Evolutionary conservation across 2,797 vertebrate genomes (phyloP), one percentile per base, ranked within the genome.

Genomic region (Enteromius paludinosus): DNA sequence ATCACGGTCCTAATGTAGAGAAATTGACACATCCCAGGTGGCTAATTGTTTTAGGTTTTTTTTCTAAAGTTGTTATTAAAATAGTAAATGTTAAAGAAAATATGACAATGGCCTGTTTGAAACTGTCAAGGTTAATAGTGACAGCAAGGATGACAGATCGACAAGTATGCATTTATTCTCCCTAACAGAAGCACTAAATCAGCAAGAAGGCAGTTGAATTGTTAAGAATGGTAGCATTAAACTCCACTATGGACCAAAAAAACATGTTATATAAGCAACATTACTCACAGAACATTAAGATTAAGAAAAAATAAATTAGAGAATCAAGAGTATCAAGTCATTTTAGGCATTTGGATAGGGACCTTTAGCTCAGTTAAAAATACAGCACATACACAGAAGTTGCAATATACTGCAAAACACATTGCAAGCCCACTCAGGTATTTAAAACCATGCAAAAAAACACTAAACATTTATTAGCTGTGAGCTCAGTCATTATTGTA

Each of bases 401-500:
- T 25, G 30, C 18, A 70, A 45, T 28, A n/a, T 66, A 72, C 64
- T 43, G 41, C 1, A 64, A 76, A 68, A 23, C 25, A 41, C 38
- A 33, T 23, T 41, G 15, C 15, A 80, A 81, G 54, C n/a, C 23
- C 17, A 38, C 45, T 66, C n/a, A 65, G 10, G 15, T 8, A 65
- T 64, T 33, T 70, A 61, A 30, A 49, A 8, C 15, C 17, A 8
- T 15, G 1, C 2, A 10, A n/a, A 41, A 41, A 14, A 71, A 33
- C 65, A 61, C 35, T 54, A 18, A 23, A 66, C 10, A 15, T 74
- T 23, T 75, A 56, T 75, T 66, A 69, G 23, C 38, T 33, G 14
- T 77, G 23, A 71, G n/a, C 30, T 18, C 45, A 49, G 59, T 20
- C 20, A 38, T 82, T 72, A 73, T 28, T 28, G 41, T 33, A 74